Evolutionary conservation across 2,113 vertebrate genomes (phyloP).

Genomic region (Calyptomena viridis): DNA sequence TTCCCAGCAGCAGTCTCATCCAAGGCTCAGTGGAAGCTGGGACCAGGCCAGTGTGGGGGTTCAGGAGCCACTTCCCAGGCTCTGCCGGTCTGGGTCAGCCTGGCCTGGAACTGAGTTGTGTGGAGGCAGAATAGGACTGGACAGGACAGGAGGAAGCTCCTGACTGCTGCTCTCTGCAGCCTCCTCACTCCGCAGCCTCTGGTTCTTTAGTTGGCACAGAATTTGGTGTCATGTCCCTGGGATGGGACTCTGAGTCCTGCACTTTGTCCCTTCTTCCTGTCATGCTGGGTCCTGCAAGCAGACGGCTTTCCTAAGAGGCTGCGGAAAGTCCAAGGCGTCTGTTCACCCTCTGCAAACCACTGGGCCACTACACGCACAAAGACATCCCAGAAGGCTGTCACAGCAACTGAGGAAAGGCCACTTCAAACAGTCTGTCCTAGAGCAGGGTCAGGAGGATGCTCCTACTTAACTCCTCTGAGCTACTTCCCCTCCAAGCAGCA

Average conservation of each 20-base stretch:
- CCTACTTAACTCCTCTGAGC: neutral
- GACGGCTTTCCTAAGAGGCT: neutral
- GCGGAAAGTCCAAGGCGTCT: neutral
- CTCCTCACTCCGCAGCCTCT: neutral
- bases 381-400: neutral
- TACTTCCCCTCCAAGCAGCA: neutral
- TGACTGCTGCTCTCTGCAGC: neutral
- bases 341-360: fast-evolving
- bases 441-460: neutral
- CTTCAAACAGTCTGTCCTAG: neutral
- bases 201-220: neutral
- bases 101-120: neutral
- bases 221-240: neutral
- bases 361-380: neutral
- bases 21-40: neutral
- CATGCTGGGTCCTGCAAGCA: neutral
- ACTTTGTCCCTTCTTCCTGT: neutral
- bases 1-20: conserved; percentile 1
- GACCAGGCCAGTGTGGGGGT: neutral
- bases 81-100: neutral
- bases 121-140: fast-evolving
- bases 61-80: conserved; percentile 5
- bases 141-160: neutral
- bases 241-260: neutral
- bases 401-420: neutral